These are phyloP conservation scores for Charadrius vociferus DNA, from an alignment of 2,113 vertebrate genomes.

Conservation along the genomic window DNA sequence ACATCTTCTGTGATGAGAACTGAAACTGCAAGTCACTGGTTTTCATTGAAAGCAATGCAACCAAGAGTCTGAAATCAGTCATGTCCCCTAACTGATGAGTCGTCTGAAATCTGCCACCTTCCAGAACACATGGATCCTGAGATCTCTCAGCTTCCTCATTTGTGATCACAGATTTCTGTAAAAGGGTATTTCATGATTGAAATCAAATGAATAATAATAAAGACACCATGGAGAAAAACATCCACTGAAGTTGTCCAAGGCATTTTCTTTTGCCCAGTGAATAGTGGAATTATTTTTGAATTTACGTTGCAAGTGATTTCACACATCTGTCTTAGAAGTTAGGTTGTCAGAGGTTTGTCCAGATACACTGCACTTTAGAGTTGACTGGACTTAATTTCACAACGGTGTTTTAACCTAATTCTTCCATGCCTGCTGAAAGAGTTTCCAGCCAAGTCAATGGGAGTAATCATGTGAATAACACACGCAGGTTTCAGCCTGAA, in stretches of 20 bases:
- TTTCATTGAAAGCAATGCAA: constrained; percentile 68
- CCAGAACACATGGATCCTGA: constrained; percentile 30
- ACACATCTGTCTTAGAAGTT: background rate
- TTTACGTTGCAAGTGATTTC: background rate
- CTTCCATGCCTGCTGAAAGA: background rate
- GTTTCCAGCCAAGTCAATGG: constrained; percentile 40
- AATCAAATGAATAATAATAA: background rate
- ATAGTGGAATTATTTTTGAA: background rate
- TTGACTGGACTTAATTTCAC: background rate
- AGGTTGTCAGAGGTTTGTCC: background rate
- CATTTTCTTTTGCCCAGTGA: background rate
- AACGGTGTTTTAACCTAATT: background rate
- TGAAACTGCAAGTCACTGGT: constrained; percentile 67
- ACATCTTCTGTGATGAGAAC: constrained; percentile 55
- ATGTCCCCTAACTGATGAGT: constrained; percentile 53
- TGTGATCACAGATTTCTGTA: background rate
- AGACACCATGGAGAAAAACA: background rate
- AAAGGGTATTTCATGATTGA: background rate
- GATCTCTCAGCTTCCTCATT: constrained; percentile 17
- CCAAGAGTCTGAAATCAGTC: constrained; percentile 67
- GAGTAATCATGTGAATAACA: constrained; percentile 47
- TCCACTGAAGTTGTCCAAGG: background rate
- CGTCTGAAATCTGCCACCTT: constrained; percentile 11
- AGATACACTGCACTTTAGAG: background rate
- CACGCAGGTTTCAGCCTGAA: background rate